Conservation (phyloP, 2,888 invertebrate species). For the Acleris laterana region DNA sequence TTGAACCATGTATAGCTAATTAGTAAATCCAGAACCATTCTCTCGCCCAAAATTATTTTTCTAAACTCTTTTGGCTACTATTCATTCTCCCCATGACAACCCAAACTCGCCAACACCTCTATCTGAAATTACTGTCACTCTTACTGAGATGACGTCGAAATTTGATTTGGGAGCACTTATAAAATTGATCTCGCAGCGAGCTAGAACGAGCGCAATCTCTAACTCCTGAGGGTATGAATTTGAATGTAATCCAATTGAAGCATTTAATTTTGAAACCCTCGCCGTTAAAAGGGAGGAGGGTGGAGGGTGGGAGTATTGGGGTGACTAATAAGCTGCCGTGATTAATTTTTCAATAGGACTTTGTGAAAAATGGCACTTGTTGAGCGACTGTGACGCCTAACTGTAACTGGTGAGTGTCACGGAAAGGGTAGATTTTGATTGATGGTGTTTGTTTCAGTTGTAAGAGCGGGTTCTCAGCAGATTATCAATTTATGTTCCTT, state of each 20-base stretch:
- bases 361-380: slow-evolving; percentile 38
- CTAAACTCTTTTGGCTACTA: neutral
- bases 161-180: slow-evolving; percentile 51
- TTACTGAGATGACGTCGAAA: slow-evolving; percentile 45
- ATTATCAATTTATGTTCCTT: slow-evolving; percentile 3
- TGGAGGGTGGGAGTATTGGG: slow-evolving; percentile 57
- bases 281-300: slow-evolving; percentile 73
- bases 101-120: slow-evolving; percentile 18
- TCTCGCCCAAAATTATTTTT: too few species aligned
- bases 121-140: slow-evolving; percentile 38
- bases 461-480: slow-evolving; percentile 6
- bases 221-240: slow-evolving; percentile 59
- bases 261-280: slow-evolving; percentile 71
- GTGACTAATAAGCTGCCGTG: slow-evolving; percentile 59
- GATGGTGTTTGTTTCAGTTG: slow-evolving; percentile 14
- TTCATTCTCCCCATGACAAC: neutral
- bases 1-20: too few species aligned
- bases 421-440: slow-evolving; percentile 23
- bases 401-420: slow-evolving; percentile 23
- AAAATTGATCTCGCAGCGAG: slow-evolving; percentile 45
- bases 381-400: slow-evolving; percentile 31
- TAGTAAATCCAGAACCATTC: too few species aligned
- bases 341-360: slow-evolving; percentile 60
- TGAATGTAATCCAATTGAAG: slow-evolving; percentile 64
- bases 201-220: slow-evolving; percentile 57